Evolutionary conservation across 2,888 invertebrate genomes (phyloP), one percentile per base, ranked within the genome.

Genomic region (Pilophorus perplexus): DNA sequence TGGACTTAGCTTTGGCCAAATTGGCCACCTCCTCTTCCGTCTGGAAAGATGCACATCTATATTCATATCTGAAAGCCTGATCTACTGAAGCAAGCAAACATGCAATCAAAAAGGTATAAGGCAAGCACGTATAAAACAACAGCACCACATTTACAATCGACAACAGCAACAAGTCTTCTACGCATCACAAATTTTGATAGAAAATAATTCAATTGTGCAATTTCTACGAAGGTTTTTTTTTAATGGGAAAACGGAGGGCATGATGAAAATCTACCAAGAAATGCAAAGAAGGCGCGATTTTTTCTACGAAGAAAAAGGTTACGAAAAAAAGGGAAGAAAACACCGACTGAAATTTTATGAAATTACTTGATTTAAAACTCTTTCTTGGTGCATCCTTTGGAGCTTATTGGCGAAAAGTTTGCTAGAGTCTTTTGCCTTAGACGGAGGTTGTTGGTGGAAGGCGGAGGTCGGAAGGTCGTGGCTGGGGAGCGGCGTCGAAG

Each of bases 401-500:
- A 62, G 62, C 22, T 62, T 62, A 62, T 28, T 62, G 10, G 46
- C 62, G 28, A 62, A 62, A 37, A 46, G 48, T 57, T 48, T 66
- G 59, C 46, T 46, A 22, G 55, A 25, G 20, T 55, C 57, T 40
- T 57, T 57, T 20, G 66, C 37, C 33, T 38, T 62, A 18, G 62
- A 62, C 23, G 52, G 52, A 23, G 50, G 64, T 33, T 64, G 64
- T 38, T 64, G 64, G 16, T 71, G 71, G 64, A 72, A 70, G 38
- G 71, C 70, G 22, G 70, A 71, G 28, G 48, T 38, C 25, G 50
- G 8, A n/a, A 37, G 20, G 2, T 64, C 64, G 38, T 64, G 64
- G 42, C 64, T 38, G 5, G 62, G 52, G 23, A 64, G 52, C 12
- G 64, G 64, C 12, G 59, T 44, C n/a, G 67, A 64, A 12, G 68